Evolutionary conservation across 2,113 vertebrate genomes (phyloP), one percentile per base, ranked within the genome.

Genomic region (Epinephelus cyanopodus): DNA sequence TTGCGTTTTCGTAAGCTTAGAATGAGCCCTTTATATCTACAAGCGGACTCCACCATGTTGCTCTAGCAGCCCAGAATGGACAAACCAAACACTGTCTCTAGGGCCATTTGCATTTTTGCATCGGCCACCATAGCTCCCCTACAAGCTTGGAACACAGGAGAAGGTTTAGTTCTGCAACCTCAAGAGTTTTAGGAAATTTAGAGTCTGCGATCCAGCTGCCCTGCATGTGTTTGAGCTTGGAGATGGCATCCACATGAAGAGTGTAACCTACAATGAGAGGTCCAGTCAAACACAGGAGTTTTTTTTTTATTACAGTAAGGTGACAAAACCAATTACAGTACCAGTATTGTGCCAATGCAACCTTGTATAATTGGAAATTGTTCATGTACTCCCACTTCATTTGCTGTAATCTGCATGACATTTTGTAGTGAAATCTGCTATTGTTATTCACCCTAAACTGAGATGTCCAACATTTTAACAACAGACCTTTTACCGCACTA

Each of bases 391-490:
- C 3, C 2, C 19, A 53, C n/a, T 21, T 54, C 0, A 25, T 66
- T 52, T 29, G 2, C 7, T 39, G 18, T 23, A 13, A 71, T 42
- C 27, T 77, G 9, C 6, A 18, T 62, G 5, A 0, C 4, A 65
- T 29, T 77, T 66, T 9, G 63, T 13, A 29, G 8, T 56, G 1
- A 50, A 65, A 29, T 42, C 12, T 3, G 23, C 11, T 39, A 5
- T 5, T 54, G 42, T 63, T 73, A 21, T 68, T 45, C 18, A 6
- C 58, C 13, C 56, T 62, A 14, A 58, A 48, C 19, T 69, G 5
- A 87, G 52, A 29, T 50, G 23, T 62, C 27, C 47, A 47, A 50
- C 17, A 39, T 25, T 70, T 58, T 7, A 47, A 48, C 18, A 56
- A 27, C 21, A 45, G 21, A 45, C 2, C 42, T 62, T 52, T 70